Evolutionary conservation across 2,797 vertebrate species (phyloP).

Genomic region (Erpetoichthys calabaricus): DNA sequence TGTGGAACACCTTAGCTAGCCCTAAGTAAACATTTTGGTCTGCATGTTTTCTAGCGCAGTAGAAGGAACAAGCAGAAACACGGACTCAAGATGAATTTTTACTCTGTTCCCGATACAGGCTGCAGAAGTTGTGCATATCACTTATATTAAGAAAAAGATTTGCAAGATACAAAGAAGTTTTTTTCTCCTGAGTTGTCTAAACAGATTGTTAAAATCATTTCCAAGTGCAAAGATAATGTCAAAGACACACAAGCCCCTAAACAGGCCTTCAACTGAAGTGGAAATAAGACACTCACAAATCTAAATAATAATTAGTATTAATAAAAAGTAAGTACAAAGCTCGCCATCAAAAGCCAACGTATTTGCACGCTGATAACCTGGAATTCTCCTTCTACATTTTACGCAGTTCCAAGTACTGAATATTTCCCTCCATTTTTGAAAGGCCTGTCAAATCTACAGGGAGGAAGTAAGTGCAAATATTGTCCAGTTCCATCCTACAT

Average conservation of each 20-base stretch:
- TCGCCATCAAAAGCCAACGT: no score
- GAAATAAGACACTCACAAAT: no score
- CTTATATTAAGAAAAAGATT: neutral
- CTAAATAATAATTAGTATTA: no score
- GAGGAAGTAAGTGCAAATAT: no score
- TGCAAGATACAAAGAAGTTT: conserved; percentile 12
- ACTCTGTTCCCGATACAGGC: conserved; percentile 1
- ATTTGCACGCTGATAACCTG: no score
- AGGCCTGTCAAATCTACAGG: no score
- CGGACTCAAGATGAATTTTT: neutral
- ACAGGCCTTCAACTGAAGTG: neutral
- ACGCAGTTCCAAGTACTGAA: no score
- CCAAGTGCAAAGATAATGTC: conserved; percentile 17
- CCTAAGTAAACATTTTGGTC: conserved; percentile 8
- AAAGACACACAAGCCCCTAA: conserved; percentile 8
- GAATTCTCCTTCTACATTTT: no score
- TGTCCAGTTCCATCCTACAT: no score
- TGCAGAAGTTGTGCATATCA: neutral
- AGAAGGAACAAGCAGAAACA: conserved; percentile 2
- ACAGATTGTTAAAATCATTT: conserved; percentile 12
- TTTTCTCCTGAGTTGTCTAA: conserved; percentile 15
- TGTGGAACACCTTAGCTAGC: conserved; percentile 6
- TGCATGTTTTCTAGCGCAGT: conserved; percentile 3
- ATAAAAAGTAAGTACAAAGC: no score
- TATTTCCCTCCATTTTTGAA: no score